Conservation (phyloP, 1,140 invertebrate genomes). For the Uloborus diversus region DNA sequence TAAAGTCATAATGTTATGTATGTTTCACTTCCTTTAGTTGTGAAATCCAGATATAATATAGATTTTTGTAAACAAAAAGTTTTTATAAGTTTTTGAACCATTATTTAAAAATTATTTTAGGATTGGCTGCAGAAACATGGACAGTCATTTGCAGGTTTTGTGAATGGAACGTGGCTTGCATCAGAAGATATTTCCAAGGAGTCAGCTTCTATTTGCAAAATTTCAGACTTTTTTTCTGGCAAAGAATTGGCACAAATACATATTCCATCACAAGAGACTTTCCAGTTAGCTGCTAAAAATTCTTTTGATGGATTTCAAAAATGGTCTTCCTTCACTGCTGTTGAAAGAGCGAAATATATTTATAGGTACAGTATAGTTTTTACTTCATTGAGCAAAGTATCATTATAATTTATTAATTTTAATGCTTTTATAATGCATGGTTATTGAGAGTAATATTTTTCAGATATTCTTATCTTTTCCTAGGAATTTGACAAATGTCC, state of each 20-base stretch:
- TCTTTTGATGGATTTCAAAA: neutral
- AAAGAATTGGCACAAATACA: neutral
- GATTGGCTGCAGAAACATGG: conserved; percentile 10
- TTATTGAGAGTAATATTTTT: too few relatives aligned
- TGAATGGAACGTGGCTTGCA: neutral
- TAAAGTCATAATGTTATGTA: too few relatives aligned
- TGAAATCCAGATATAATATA: too few relatives aligned
- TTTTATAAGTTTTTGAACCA: too few relatives aligned
- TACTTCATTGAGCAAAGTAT: too few relatives aligned
- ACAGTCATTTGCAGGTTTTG: neutral
- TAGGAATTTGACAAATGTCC: too few relatives aligned
- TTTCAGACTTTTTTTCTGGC: neutral
- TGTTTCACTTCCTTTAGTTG: too few relatives aligned
- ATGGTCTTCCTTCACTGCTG: neutral
- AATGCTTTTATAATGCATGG: too few relatives aligned
- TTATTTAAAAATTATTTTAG: neutral
- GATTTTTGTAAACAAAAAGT: too few relatives aligned
- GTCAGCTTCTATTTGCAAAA: neutral
- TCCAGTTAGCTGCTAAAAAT: neutral
- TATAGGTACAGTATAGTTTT: too few relatives aligned
- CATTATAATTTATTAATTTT: too few relatives aligned
- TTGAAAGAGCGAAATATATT: neutral
- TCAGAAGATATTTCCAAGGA: neutral
- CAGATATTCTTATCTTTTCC: too few relatives aligned
- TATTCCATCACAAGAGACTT: neutral